These are phyloP conservation scores for Bungarus multicinctus DNA, from an alignment of 2,113 vertebrate species.

Conservation along the genomic window DNA sequence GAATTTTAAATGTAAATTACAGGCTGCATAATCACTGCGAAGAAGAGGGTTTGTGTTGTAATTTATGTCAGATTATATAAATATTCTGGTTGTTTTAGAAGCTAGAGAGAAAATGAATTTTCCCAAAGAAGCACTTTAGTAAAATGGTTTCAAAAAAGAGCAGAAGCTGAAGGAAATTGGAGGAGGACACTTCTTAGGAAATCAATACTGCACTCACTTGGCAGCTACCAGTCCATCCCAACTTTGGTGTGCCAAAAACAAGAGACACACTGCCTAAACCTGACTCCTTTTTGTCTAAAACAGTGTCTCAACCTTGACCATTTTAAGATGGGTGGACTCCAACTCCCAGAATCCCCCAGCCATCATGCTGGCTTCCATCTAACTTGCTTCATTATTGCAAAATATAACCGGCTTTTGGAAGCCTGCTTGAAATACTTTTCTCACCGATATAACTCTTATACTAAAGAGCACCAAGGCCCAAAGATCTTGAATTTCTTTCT, in stretches of 20 bases:
- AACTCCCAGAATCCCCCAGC: background rate
- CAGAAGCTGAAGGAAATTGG: background rate
- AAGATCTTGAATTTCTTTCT: background rate
- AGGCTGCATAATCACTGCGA: background rate
- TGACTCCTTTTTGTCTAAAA: conserved; percentile 22
- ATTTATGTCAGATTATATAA: conserved; percentile 12
- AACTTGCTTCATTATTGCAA: background rate
- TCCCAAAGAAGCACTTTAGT: conserved; percentile 2
- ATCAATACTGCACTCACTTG: background rate
- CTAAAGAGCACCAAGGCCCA: background rate
- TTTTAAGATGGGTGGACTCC: background rate
- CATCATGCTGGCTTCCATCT: background rate
- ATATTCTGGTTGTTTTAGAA: conserved; percentile 29
- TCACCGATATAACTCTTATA: background rate
- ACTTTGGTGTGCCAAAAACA: background rate
- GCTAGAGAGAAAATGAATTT: background rate
- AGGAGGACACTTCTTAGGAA: conserved; percentile 17
- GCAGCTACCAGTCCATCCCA: background rate
- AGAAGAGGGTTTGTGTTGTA: background rate
- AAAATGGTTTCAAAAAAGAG: background rate
- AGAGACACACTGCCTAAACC: background rate
- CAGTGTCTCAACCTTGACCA: background rate
- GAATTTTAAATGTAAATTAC: background rate
- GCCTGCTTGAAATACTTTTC: background rate
- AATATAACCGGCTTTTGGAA: background rate